Base-by-base conservation (phyloP, 1,140 invertebrate genomes). In the Drosophila oshimai region DNA sequence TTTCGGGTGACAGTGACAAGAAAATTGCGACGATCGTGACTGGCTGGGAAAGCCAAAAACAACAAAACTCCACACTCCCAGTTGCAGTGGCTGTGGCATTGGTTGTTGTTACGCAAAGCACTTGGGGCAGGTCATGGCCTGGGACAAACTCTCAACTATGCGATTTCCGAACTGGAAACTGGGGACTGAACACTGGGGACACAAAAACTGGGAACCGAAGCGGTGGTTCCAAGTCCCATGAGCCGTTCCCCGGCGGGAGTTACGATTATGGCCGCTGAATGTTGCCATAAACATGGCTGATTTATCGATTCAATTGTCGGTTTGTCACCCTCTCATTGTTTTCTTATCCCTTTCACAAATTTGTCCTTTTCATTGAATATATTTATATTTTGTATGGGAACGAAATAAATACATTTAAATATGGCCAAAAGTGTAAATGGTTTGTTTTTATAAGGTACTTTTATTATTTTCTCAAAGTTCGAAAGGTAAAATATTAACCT, bases 11-110 rank as follows among this genome's bases (percentile, higher is more conserved):
- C 79, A 84, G 74, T 84, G 79, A 84, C 79, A 86, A 72, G 70
- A 86, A 84, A 84, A 84, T 84, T 84, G 79, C 55, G 80, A 44
- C 67, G 70, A 77, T 84, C 79, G 79, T 84, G 79, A 84, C 79
- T 84, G 62, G 79, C 79, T 86, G 79, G 79, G 79, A 84, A 84
- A 84, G 80, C 79, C 75, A 74, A 78, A 78, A 81, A 77, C 53
- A 53, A 71, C 45, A 67, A 49, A 15, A 17, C 28, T 28, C 44
- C 20, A 24, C 34, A 65, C 51, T 57, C 53, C 10, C 13, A 37
- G 20, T 24, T 33, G 41, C 5, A 22, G 53, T 41, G 31, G 47
- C 5, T 45, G 37, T 7, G 37, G 46, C 17, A 4, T 26, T 26
- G 7, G 22, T 42, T 13, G 65, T 79, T 70, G 79, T 78, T 84